Percentiles rank a stretch among this genome's conserved stretches.
Evolutionary conservation across 2,888 invertebrate genomes (phyloP).

Genomic region (Phymatocera aterrima): DNA sequence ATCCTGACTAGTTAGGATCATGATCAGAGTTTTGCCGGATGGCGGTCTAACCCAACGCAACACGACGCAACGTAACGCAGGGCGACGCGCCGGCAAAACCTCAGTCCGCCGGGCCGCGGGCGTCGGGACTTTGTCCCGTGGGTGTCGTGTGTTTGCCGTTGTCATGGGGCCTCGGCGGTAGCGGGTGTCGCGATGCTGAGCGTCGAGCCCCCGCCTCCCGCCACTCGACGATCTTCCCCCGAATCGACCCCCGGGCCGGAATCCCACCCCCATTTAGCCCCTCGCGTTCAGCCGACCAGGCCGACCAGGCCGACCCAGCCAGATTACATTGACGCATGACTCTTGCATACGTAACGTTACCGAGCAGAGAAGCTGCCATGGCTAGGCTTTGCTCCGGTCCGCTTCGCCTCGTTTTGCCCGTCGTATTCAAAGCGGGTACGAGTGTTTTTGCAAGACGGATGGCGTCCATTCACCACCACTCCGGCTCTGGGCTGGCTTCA

Average conservation of each 20-base stretch:
- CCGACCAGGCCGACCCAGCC: conserved; percentile 35
- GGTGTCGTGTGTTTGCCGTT: conserved; percentile 43
- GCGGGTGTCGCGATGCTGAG: conserved; percentile 31
- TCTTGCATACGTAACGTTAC: conserved; percentile 36
- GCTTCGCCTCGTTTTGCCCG: conserved; percentile 22
- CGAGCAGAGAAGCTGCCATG: neutral
- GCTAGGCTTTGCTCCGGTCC: too few species aligned
- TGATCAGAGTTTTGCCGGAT: conserved; percentile 25
- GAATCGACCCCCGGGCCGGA: neutral
- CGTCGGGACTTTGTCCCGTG: conserved; percentile 35
- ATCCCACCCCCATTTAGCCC: neutral
- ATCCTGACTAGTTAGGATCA: conserved; percentile 17
- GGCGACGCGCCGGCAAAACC: conserved; percentile 14
- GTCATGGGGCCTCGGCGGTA: conserved; percentile 31
- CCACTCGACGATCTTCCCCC: too few species aligned
- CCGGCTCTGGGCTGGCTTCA: neutral
- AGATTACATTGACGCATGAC: conserved; percentile 43
- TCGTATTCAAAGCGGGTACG: conserved; percentile 23
- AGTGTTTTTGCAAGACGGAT: conserved; percentile 58
- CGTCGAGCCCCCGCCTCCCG: conserved; percentile 18
- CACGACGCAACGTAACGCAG: too few species aligned
- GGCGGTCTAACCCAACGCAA: too few species aligned
- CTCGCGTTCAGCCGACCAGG: conserved; percentile 4
- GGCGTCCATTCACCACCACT: conserved; percentile 59
- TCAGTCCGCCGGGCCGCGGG: conserved; percentile 27